phyloP scores from a whole-genome alignment of 2,888 invertebrate genomes.

The Pterostichus madidus region DNA sequence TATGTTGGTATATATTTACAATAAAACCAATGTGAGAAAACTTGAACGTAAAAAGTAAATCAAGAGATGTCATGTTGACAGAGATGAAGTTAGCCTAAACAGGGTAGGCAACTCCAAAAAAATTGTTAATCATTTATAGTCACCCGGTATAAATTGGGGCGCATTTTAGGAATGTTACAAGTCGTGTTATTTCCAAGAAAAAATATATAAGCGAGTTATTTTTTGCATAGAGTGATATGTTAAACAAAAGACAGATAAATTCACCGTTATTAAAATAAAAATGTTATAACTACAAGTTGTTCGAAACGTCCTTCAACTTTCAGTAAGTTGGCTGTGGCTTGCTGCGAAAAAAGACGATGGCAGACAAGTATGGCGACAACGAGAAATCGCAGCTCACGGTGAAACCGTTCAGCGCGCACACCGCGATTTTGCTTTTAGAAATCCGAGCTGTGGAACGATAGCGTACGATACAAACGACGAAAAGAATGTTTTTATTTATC shows the following conservation, averaged over 20 bases:
- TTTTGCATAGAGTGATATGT: neutral
- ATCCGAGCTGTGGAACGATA: slow-evolving; percentile 14
- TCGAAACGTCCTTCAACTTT: slow-evolving; percentile 45
- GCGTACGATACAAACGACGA: neutral
- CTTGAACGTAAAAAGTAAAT: too few species aligned
- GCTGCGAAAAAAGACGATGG: slow-evolving; percentile 19
- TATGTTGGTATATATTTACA: too few species aligned
- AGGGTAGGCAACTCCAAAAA: too few species aligned
- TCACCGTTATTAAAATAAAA: slow-evolving; percentile 36
- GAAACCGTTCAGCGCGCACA: slow-evolving; percentile 5
- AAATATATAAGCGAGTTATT: neutral
- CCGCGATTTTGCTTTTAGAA: slow-evolving; percentile 40
- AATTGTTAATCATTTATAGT: too few species aligned
- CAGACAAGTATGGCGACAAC: slow-evolving; percentile 38
- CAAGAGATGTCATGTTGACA: too few species aligned
- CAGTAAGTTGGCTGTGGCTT: slow-evolving; percentile 24
- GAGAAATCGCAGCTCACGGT: slow-evolving; percentile 22
- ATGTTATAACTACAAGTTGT: slow-evolving; percentile 7
- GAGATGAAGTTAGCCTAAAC: too few species aligned
- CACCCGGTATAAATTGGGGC: too few species aligned
- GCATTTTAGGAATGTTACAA: too few species aligned
- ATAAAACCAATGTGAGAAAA: too few species aligned
- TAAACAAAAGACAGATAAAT: too few species aligned
- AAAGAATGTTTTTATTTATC: slow-evolving; percentile 16
- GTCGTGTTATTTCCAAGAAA: too few species aligned